Evolutionary conservation across 2,113 vertebrate species (phyloP), one percentile per base, ranked within the genome.

Genomic region (Ovibos moschatus): DNA sequence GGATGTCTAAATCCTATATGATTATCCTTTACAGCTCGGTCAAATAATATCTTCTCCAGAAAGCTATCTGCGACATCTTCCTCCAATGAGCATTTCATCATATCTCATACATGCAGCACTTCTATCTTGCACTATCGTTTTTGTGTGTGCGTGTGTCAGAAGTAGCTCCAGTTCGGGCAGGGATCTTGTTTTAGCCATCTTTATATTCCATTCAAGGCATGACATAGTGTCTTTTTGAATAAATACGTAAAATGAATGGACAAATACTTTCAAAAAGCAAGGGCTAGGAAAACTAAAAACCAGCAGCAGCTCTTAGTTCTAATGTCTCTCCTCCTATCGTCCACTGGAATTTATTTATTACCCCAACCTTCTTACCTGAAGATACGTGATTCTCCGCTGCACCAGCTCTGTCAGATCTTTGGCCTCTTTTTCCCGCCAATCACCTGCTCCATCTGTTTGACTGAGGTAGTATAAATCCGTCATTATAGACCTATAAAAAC

Each of bases 391-490:
- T 99, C 99, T 99, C 98, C 99, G 99, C 98, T 99, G 99, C 93
- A 99, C 99, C 98, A 99, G 98, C 36, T 99, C 99, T 96, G 99
- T 99, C 97, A 99, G 99, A 98, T 99, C 99, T 99, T 99, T 99
- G 98, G 99, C 99, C 97, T 99, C 99, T 98, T 99, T 99, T 98
- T 99, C 98, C 98, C 99, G 98, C 99, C 99, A 99, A 6, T 99
- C 99, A 91, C 99, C 99, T 81, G 99, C 99, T 98, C 99, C 99
- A 96, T 99, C 99, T 91, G 99, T 99, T 99, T 99, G 99, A 99
- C 99, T 99, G 99, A 99, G 99, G 99, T 99, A 99, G 99, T 99
- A 99, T 97, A 99, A 98, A 99, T 99, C 99, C 16, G 99, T 99
- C 99, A 99, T 99, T 98, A 99, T 99, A 96, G 99, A 99, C 98